phyloP scores from a whole-genome alignment of 2,113 vertebrate species.

The Carlito syrichta region DNA sequence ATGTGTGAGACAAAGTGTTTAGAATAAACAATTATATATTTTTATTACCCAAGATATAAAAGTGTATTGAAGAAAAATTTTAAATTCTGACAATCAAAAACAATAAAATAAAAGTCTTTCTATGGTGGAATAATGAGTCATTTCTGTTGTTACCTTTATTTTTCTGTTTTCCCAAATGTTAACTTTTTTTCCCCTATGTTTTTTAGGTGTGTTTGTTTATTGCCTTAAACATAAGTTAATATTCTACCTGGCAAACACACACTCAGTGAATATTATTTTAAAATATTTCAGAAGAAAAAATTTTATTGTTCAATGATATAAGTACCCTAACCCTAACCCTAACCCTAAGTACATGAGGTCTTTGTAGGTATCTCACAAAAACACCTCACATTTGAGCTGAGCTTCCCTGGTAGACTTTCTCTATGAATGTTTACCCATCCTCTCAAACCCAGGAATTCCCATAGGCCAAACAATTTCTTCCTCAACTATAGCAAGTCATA shows the following conservation, averaged over 20 bases:
- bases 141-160: neutral
- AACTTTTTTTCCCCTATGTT: neutral
- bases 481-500: neutral
- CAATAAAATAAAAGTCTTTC: neutral
- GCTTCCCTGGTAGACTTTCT: neutral
- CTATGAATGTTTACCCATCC: neutral
- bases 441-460: neutral
- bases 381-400: neutral
- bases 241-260: neutral
- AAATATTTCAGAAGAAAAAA: neutral
- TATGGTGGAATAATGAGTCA: neutral
- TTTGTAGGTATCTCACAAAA: neutral
- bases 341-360: neutral
- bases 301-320: neutral
- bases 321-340: no score
- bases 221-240: constrained; percentile 20
- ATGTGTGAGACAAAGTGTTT: neutral
- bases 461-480: neutral
- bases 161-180: neutral
- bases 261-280: neutral
- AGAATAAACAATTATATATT: constrained; percentile 2
- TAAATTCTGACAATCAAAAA: neutral
- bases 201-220: neutral
- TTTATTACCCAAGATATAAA: neutral
- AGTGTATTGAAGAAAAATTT: neutral